phyloP scores from a whole-genome alignment of 2,888 invertebrate genomes.

The Cheilosia vernalis region DNA sequence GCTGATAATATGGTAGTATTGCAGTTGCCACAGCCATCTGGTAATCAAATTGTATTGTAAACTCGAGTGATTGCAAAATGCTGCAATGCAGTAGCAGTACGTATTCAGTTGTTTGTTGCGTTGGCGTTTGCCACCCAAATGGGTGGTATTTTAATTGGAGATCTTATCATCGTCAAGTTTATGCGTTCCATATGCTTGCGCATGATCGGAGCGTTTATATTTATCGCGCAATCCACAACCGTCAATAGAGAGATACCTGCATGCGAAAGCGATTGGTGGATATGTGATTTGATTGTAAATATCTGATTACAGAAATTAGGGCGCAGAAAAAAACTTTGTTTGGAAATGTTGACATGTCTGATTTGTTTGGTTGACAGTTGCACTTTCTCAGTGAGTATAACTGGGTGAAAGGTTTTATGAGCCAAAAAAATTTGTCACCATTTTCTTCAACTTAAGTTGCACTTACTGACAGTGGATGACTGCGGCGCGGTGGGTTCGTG shows the following conservation, averaged over 20 bases:
- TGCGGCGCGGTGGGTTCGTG: no score
- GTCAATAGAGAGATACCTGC: neutral
- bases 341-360: no score
- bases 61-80: slow-evolving; percentile 16
- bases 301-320: no score
- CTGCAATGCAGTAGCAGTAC: slow-evolving; percentile 1
- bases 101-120: neutral
- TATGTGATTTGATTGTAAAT: neutral
- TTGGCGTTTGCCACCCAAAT: slow-evolving; percentile 1
- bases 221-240: neutral
- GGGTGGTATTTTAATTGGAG: neutral
- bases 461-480: no score
- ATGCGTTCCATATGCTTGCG: slow-evolving; percentile 10
- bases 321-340: no score
- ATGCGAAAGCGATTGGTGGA: neutral
- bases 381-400: no score
- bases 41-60: slow-evolving; percentile 28
- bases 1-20: neutral
- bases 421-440: no score
- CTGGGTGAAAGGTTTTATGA: no score
- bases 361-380: no score
- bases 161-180: slow-evolving; percentile 10
- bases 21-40: slow-evolving; percentile 5
- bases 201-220: slow-evolving; percentile 4
- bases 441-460: no score